These are phyloP conservation scores for Castor canadensis DNA, from an alignment of 2,113 vertebrate genomes.

Conservation along the genomic window DNA sequence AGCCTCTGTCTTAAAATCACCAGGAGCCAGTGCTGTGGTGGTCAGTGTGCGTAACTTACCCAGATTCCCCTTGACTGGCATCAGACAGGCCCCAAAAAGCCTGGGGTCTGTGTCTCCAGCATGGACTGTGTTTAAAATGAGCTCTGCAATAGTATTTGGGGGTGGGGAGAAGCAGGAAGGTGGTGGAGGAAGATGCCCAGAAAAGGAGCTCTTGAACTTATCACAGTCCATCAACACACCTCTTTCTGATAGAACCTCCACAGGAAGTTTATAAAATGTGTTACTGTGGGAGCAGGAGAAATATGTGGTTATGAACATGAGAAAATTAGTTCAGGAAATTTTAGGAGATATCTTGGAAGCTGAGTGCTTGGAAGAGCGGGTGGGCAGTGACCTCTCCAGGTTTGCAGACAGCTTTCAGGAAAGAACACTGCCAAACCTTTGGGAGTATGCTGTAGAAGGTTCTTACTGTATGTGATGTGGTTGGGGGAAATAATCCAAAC, in stretches of 20 bases:
- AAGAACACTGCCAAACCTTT: not conserved
- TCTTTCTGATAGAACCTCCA: not conserved
- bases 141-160: not conserved
- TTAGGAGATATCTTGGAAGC: not conserved
- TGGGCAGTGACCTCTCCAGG: not conserved
- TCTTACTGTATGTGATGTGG: not conserved
- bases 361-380: not conserved
- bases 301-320: accelerated
- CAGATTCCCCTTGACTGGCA: not conserved
- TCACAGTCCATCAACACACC: accelerated
- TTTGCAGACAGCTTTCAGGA: not conserved
- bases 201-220: not conserved
- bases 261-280: not conserved
- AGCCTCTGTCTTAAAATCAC: not conserved
- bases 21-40: not conserved
- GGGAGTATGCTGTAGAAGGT: not conserved
- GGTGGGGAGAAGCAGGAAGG: accelerated
- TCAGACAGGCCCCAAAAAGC: not conserved
- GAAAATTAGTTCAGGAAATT: not conserved
- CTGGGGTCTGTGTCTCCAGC: not conserved
- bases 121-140: not conserved
- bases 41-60: accelerated
- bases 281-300: not conserved
- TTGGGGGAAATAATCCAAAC: not conserved
- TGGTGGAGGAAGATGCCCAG: not conserved